Conservation (phyloP, 1,140 invertebrate genomes). For the Tachypleus tridentatus region DNA sequence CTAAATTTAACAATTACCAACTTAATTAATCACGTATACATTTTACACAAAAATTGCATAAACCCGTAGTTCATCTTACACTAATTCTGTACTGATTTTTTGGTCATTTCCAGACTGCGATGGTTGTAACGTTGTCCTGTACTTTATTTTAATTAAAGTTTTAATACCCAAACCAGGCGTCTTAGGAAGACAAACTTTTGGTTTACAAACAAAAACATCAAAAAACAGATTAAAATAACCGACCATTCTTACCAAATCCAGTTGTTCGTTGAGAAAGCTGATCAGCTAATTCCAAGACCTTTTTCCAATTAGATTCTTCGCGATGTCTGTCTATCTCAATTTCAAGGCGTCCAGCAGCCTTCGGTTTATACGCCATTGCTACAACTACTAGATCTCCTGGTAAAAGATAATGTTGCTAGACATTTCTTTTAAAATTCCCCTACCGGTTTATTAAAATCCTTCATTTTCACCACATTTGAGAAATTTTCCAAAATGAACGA, state of each 20-base stretch:
- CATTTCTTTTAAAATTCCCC: too few species aligned
- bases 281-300: slow-evolving; percentile 74
- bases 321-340: slow-evolving; percentile 79
- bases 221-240: slow-evolving; percentile 3
- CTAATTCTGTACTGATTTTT: neutral
- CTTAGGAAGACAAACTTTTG: neutral
- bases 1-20: too few species aligned
- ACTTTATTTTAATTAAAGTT: neutral
- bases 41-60: too few species aligned
- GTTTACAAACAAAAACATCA: neutral
- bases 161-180: neutral
- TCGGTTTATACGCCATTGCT: slow-evolving; percentile 42
- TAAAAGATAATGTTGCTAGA: too few species aligned
- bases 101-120: neutral
- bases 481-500: too few species aligned
- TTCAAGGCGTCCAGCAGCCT: slow-evolving; percentile 53
- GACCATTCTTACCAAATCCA: slow-evolving; percentile 26
- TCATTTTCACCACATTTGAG: too few species aligned
- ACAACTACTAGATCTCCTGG: too few species aligned
- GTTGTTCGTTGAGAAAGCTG: slow-evolving; percentile 62
- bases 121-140: too few species aligned
- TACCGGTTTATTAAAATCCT: too few species aligned
- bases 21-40: too few species aligned
- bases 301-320: slow-evolving; percentile 81
- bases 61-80: neutral